These are phyloP conservation scores for Pachyuromys duprasi DNA, from an alignment of 2,797 vertebrate genomes.

Conservation along the genomic window DNA sequence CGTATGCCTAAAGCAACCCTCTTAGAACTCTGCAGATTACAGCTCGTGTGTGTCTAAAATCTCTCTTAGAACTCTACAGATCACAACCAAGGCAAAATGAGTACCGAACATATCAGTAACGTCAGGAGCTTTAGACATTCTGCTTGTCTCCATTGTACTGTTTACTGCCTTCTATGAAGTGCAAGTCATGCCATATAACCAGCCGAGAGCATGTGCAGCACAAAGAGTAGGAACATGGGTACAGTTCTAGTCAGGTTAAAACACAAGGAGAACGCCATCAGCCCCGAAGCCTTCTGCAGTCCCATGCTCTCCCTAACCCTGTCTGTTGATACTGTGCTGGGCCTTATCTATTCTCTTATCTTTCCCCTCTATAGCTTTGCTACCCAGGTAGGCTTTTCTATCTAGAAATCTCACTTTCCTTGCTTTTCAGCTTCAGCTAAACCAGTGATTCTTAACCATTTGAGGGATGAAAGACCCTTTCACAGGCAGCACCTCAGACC, in stretches of 20 bases:
- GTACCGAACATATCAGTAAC: background rate
- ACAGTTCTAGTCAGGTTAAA: background rate
- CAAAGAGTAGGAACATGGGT: conserved; percentile 14
- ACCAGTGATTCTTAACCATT: background rate
- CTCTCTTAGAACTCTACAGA: background rate
- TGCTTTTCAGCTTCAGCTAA: conserved; percentile 5
- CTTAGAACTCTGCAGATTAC: background rate
- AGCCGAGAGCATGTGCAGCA: background rate
- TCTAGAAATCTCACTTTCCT: conserved; percentile 13
- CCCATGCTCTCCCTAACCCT: background rate
- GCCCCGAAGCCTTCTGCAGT: background rate
- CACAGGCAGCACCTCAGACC: background rate
- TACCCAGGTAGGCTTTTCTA: background rate
- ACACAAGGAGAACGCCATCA: background rate
- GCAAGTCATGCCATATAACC: background rate
- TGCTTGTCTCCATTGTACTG: background rate
- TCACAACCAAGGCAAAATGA: conserved; percentile 7
- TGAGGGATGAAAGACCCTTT: background rate
- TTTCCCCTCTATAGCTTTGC: background rate
- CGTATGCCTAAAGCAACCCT: background rate
- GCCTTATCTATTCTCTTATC: background rate
- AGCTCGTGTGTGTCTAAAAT: background rate
- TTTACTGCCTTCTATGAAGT: background rate
- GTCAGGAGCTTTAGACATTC: background rate
- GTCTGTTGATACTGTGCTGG: background rate